phyloP scores from a whole-genome alignment of 2,797 vertebrate species.

The Coregonus sp. region DNA sequence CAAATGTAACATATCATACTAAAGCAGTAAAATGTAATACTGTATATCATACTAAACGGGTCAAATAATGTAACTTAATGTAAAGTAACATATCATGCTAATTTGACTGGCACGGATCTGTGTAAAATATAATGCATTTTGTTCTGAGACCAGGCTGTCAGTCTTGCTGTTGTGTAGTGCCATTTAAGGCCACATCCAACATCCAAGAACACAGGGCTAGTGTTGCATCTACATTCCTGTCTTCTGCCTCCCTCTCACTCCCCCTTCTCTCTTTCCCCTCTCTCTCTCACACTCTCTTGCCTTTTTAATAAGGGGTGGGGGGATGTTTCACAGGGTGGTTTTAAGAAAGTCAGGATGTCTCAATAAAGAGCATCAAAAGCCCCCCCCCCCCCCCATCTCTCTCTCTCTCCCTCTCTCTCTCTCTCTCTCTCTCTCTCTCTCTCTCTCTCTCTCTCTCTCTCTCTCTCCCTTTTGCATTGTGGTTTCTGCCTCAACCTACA shows the following conservation, averaged over 20 bases:
- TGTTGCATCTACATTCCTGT: slow-evolving; percentile 34
- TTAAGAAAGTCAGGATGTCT: not conserved
- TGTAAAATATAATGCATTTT: too few relatives aligned
- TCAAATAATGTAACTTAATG: too few relatives aligned
- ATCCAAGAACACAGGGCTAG: slow-evolving; percentile 32
- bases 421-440: too few relatives aligned
- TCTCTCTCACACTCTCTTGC: not conserved
- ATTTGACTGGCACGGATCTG: too few relatives aligned
- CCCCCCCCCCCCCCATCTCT: not conserved
- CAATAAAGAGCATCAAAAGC: not conserved
- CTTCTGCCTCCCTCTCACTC: not conserved
- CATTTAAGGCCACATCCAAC: slow-evolving; percentile 36
- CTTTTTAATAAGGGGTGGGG: not conserved
- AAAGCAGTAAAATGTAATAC: too few relatives aligned
- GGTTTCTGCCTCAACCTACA: not conserved
- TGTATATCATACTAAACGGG: too few relatives aligned
- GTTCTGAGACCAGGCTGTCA: too few relatives aligned
- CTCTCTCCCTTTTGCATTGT: slow-evolving; percentile 15
- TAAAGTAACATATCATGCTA: too few relatives aligned
- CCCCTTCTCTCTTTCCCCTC: not conserved
- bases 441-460: not conserved
- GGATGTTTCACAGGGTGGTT: not conserved
- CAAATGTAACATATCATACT: too few relatives aligned
- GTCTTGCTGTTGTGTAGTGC: slow-evolving; percentile 14
- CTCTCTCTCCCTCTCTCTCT: too few relatives aligned